Evolutionary conservation across 1,140 invertebrate species (phyloP).

Genomic region (Popillia japonica): DNA sequence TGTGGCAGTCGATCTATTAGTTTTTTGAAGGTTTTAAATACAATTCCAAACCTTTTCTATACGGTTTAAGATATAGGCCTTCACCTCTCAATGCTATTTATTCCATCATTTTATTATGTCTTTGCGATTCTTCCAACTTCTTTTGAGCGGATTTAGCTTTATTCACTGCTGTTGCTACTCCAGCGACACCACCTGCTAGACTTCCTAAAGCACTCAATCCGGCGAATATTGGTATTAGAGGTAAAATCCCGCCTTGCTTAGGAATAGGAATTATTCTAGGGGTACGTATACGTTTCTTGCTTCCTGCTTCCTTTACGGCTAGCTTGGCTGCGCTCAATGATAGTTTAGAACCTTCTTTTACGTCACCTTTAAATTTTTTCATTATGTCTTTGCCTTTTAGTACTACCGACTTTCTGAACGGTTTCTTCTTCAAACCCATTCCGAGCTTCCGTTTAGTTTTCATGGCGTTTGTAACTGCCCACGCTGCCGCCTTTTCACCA

Average conservation of each 20-base stretch:
- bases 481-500: slow-evolving; percentile 53
- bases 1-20: too few species aligned
- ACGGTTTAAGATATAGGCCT: too few species aligned
- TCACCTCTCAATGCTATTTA: too few species aligned
- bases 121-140: background rate
- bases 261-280: slow-evolving; percentile 55
- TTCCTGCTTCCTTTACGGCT: slow-evolving; percentile 41
- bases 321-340: slow-evolving; percentile 24
- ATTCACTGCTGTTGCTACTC: slow-evolving; percentile 44
- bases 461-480: slow-evolving; percentile 44
- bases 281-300: slow-evolving; percentile 42
- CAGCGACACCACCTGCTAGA: slow-evolving; percentile 48
- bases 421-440: slow-evolving; percentile 1
- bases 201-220: slow-evolving; percentile 55
- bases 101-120: background rate
- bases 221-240: slow-evolving; percentile 57
- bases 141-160: background rate
- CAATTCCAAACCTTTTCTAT: too few species aligned
- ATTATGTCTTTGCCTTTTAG: background rate
- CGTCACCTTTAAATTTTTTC: background rate
- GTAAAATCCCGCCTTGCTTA: slow-evolving; percentile 56
- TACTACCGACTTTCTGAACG: slow-evolving; percentile 2
- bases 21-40: too few species aligned
- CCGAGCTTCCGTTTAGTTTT: slow-evolving; percentile 43
- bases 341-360: slow-evolving; percentile 22